Evolutionary conservation across 2,113 vertebrate genomes (phyloP).

Genomic region (Pelecanus crispus): DNA sequence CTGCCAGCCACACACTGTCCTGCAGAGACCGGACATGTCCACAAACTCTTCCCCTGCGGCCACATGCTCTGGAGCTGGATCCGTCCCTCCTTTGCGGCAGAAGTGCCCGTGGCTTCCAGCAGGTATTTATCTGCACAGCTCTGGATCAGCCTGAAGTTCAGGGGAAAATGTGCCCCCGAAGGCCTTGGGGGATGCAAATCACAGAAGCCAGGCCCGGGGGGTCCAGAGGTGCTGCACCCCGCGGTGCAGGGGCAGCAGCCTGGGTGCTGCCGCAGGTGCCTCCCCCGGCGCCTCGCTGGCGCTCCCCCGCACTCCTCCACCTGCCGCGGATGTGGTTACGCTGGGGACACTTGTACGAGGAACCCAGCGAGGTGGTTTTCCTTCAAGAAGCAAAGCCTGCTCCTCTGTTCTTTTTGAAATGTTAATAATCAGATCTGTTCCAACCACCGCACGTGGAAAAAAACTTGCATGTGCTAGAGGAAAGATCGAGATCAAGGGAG

Average conservation of each 20-base stretch:
- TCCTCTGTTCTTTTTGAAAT: background rate
- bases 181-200: background rate
- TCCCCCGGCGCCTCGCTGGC: accelerated
- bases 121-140: background rate
- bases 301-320: background rate
- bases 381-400: background rate
- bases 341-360: background rate
- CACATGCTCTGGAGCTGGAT: background rate
- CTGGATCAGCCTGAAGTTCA: background rate
- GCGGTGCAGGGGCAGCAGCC: background rate
- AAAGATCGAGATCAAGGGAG: background rate
- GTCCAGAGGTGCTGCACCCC: background rate
- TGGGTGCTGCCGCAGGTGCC: background rate
- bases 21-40: accelerated
- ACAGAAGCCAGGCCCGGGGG: background rate
- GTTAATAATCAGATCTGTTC: background rate
- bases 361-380: background rate
- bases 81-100: background rate
- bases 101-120: background rate
- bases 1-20: background rate
- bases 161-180: background rate
- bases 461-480: background rate
- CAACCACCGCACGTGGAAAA: background rate
- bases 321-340: background rate
- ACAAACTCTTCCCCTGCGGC: background rate